Evolutionary conservation across 1,140 invertebrate species (phyloP), one percentile per base, ranked within the genome.

Genomic region (Macrocentrus cingulum): DNA sequence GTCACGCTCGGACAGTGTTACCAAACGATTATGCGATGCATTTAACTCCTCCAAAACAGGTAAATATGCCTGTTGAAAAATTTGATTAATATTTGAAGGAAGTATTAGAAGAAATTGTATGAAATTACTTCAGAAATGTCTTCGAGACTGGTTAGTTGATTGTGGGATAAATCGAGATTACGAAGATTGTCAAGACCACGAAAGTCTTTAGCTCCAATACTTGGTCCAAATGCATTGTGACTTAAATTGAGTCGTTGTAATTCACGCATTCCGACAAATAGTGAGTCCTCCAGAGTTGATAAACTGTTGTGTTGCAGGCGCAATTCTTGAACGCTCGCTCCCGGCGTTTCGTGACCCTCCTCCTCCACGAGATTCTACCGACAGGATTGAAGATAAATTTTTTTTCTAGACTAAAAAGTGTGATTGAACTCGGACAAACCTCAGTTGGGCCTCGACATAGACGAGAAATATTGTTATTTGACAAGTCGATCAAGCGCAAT

Each of bases 61-160:
- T 41, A 92, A 76, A 72, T 85, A 85, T n/a, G 88, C 89, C 90
- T 92, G 77, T 61, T 82, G n/a, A n/a, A n/a, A n/a, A n/a, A n/a
- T n/a, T n/a, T n/a, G n/a, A n/a, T n/a, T n/a, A n/a, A n/a, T n/a
- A n/a, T n/a, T n/a, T n/a, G n/a, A n/a, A 22, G 2, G n/a, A 39
- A 29, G 19, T 56, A 22, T 22, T 44, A 4, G 15, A 29, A 11
- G 42, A 41, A 45, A 41, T 45, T 19, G 36, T 23, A n/a, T 55
- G 16, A 20, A 48, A 20, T 69, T 77, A 92, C 91, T 84, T 89
- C 88, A 55, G 89, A 89, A 25, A 88, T 88, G 76, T 90, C 87
- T 69, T 90, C 88, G 13, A 92, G 79, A 2, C 88, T 88, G 11
- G 83, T 84, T 8, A 92, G 79, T 45, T 86, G 81, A 72, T 92